These are phyloP conservation scores for Lateolabrax maculatus DNA, from an alignment of 2,797 vertebrate genomes.

Conservation along the genomic window DNA sequence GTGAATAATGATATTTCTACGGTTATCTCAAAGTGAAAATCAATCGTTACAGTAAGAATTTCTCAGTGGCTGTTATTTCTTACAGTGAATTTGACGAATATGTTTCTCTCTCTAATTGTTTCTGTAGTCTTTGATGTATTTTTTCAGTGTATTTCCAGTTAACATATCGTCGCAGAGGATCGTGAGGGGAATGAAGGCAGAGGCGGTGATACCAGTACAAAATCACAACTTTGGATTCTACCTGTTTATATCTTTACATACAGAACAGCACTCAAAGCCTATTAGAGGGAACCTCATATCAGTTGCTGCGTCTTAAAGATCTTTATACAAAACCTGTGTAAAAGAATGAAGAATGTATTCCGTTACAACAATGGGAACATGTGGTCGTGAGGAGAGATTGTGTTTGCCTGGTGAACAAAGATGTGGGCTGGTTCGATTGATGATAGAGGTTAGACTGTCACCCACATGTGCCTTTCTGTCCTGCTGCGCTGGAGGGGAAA, in stretches of 20 bases:
- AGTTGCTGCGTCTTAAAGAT: slow-evolving; percentile 27
- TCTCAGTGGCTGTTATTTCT: slow-evolving; percentile 65
- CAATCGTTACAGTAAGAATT: slow-evolving; percentile 39
- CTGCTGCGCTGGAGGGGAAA: slow-evolving; percentile 54
- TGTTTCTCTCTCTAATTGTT: slow-evolving; percentile 43
- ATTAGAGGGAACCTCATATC: slow-evolving; percentile 31
- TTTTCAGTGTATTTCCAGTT: slow-evolving; percentile 56
- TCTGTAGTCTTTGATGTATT: slow-evolving; percentile 58
- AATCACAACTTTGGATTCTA: slow-evolving; percentile 24
- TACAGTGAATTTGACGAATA: slow-evolving; percentile 48
- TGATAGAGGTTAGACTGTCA: slow-evolving; percentile 65
- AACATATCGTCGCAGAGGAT: slow-evolving; percentile 52
- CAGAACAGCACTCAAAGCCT: slow-evolving; percentile 27
- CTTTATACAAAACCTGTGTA: slow-evolving; percentile 41
- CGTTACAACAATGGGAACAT: slow-evolving; percentile 56
- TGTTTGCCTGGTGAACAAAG: slow-evolving; percentile 43
- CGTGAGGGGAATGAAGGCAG: slow-evolving; percentile 38
- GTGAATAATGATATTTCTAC: slow-evolving; percentile 63
- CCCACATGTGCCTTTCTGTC: slow-evolving; percentile 84
- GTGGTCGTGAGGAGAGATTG: slow-evolving; percentile 60
- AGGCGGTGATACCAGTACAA: slow-evolving; percentile 2
- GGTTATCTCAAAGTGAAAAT: slow-evolving; percentile 54
- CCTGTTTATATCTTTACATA: slow-evolving; percentile 45
- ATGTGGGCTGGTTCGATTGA: slow-evolving; percentile 48
- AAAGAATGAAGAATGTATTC: slow-evolving; percentile 66